A percentile compares a stretch with the other conserved stretches of the same genome.
These are phyloP conservation scores for Operophtera brumata DNA, from an alignment of 2,888 invertebrate species.

Conservation along the genomic window DNA sequence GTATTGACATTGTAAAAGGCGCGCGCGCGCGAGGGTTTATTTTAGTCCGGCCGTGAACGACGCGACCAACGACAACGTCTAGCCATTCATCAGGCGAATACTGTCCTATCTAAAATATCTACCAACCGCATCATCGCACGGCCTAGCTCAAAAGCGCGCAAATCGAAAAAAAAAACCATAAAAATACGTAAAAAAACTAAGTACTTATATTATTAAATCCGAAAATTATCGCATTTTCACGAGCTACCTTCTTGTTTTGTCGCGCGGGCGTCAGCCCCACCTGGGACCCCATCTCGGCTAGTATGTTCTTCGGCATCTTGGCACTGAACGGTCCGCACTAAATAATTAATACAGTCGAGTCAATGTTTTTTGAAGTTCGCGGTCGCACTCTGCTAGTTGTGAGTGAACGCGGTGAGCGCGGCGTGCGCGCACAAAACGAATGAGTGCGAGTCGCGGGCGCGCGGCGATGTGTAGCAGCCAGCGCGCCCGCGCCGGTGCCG, in stretches of 20 bases:
- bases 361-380: conserved; percentile 40
- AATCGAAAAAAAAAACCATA: conserved; percentile 21
- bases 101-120: conserved; percentile 51
- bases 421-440: conserved; percentile 59
- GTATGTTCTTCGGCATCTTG: conserved; percentile 74
- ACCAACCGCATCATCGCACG: conserved; percentile 20
- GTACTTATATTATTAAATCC: background rate
- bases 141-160: conserved; percentile 12
- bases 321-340: conserved; percentile 49
- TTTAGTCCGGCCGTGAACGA: conserved; percentile 70
- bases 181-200: conserved; percentile 5
- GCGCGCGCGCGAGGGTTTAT: conserved; percentile 56
- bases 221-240: conserved; percentile 2
- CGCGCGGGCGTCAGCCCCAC: conserved; percentile 70
- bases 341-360: conserved; percentile 2
- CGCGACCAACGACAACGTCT: too few species aligned
- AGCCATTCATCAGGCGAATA: conserved; percentile 56
- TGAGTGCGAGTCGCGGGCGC: conserved; percentile 53
- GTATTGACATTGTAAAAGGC: conserved; percentile 63
- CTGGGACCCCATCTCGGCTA: conserved; percentile 77
- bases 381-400: conserved; percentile 41
- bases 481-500: conserved; percentile 24
- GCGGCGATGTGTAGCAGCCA: conserved; percentile 48
- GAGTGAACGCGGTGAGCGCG: conserved; percentile 60
- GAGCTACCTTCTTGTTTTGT: conserved; percentile 66